Conservation (phyloP, 2,797 vertebrate genomes). For the Schizothorax lantsangensis region DNA sequence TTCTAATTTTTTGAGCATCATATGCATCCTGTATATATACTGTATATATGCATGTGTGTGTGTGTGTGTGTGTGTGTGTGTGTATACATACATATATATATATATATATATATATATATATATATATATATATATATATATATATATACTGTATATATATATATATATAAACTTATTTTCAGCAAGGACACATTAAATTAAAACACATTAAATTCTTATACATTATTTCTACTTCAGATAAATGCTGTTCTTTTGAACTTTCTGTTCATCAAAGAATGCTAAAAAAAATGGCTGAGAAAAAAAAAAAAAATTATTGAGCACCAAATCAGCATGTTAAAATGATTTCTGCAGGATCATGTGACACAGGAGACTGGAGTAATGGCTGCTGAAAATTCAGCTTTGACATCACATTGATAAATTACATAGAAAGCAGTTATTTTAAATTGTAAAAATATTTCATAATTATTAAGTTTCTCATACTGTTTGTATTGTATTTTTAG, state of each 20-base stretch:
- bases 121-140: no score
- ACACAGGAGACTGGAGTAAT: not conserved
- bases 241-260: not conserved
- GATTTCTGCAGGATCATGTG: not conserved
- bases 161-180: no score
- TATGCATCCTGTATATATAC: no score
- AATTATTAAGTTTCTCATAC: not conserved
- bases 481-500: not conserved
- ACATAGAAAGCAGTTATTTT: not conserved
- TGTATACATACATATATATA: no score
- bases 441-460: not conserved
- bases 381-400: not conserved
- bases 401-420: not conserved
- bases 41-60: no score
- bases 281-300: no score
- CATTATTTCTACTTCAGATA: not conserved
- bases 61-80: no score
- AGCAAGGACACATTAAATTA: not conserved
- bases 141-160: no score
- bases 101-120: no score
- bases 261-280: not conserved
- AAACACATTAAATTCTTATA: not conserved
- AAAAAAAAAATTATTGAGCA: not conserved
- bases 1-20: no score
- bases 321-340: not conserved